phyloP scores from a whole-genome alignment of 2,888 invertebrate species.

The Tiphia femorata region DNA sequence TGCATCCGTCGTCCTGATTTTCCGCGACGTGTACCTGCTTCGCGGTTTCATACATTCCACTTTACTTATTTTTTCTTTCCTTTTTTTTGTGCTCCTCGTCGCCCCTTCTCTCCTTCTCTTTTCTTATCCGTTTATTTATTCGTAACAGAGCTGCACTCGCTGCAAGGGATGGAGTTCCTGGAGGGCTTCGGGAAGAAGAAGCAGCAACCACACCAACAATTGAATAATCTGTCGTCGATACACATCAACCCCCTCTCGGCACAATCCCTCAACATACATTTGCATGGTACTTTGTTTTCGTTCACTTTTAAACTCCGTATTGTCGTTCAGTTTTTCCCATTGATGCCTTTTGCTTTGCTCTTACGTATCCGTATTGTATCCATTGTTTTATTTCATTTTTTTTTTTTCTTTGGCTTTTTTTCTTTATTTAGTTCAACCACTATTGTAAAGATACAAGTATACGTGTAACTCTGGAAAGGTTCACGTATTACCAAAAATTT shows the following conservation, averaged over 20 bases:
- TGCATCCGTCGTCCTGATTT: too few species aligned
- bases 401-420: constrained; percentile 65
- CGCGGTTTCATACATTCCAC: background rate
- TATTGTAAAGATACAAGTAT: background rate
- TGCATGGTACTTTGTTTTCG: constrained; percentile 59
- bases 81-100: constrained; percentile 10
- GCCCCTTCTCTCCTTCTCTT: constrained; percentile 19
- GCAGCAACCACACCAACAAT: constrained; percentile 51
- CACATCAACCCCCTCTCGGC: constrained; percentile 62
- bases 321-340: background rate
- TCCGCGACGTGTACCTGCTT: too few species aligned
- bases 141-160: constrained; percentile 61
- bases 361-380: too few species aligned
- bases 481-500: too few species aligned
- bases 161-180: constrained; percentile 68
- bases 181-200: constrained; percentile 68
- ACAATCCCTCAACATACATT: constrained; percentile 66
- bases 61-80: background rate
- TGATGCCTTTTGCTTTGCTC: too few species aligned
- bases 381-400: too few species aligned
- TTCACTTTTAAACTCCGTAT: background rate
- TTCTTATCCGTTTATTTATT: constrained; percentile 36
- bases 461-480: too few species aligned
- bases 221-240: constrained; percentile 56
- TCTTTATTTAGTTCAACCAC: constrained; percentile 12